Base-by-base conservation (phyloP, 2,797 vertebrate genomes). In the Centroberyx gerrardi region DNA sequence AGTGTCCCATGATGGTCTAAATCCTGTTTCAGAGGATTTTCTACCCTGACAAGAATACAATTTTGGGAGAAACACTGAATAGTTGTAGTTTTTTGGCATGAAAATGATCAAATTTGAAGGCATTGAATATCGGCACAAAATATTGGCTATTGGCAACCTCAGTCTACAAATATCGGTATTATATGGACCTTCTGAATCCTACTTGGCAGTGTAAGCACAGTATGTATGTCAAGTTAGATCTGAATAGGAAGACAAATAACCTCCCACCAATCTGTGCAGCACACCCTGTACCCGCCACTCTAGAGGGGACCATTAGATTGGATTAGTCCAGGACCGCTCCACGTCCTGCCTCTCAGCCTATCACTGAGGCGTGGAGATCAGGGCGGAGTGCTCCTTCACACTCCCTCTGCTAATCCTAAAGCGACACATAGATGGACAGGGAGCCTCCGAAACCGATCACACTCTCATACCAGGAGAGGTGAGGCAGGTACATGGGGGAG, bases 401-500 rank as follows among this genome's bases (percentile, higher is more conserved):
- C 51, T 68, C 54, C 48, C 55, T 44, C 68, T 65, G 68, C 27
- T 71, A 73, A 73, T 84, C 76, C 74, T 29, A 55, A 44, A 74
- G 68, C 9, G 60, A 36, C 62, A 72, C 65, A 67, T 68, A 61
- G 68, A 54, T 73, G 70, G 75, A 73, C 74, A 72, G 66, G 33
- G 31, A 36, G 28, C 46, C 29, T n/a, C 62, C 17, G 28, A 87
- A 76, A 78, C 44, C 65, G 77, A 84, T 87, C 68, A 76, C 17
- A 40, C 10, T 64, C 29, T 54, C 60, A 31, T 48, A 8, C 28
- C 38, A 28, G 44, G 61, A 18, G 27, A 67, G 68, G 62, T 55
- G 54, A 63, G 40, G 66, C 18, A 66, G 72, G 62, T 49, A 40
- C 51, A 59, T 3, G 36, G 53, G 52, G 46, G 68, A 58, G 38